Evolutionary conservation across 1,140 invertebrate genomes (phyloP), one percentile per base, ranked within the genome.

Genomic region (Drosophila biarmipes): DNA sequence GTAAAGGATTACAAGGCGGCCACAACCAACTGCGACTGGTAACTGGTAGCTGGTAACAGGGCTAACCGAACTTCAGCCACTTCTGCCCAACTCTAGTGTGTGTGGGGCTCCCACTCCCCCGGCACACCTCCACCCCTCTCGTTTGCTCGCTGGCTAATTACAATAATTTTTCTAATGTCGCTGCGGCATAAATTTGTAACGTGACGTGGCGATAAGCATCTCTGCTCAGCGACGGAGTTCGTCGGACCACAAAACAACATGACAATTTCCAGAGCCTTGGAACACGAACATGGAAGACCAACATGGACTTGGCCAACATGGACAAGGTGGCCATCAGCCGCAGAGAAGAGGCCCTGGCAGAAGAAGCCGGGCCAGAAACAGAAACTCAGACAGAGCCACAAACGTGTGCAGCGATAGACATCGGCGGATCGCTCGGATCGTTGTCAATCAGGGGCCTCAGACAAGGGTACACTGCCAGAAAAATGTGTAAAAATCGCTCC

Each of bases 151-250:
- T 31, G 56, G 38, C 73, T 89, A 86, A 86, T 86, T 86, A 86
- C 78, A 79, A 86, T 87, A 71, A 87, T 86, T 87, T 89, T 86
- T 82, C 82, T 89, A 87, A 89, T 79, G 79, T 79, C 52, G 82
- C 61, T 53, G 66, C 55, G 78, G 78, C 71, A 89, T 82, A 76
- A 87, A 86, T 86, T 86, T 86, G 78, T 86, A 86, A 89, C 79
- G 73, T 82, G 84, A 87, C 75, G 66, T 87, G 82, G 42, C 64
- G 82, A 87, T 87, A 79, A 66, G 43, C 78, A 87, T 87, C 82
- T 67, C 42, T 48, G 66, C 61, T 69, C 52, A 55, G 35, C 48
- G 35, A 31, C 29, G 8, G 24, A 45, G 46, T 42, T 55, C 54
- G 43, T 29, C 29, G 34, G 58, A 24, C 49, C 54, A 12, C 17